Conservation (phyloP, 2,888 invertebrate genomes). For the Acanthopleura granulata region DNA sequence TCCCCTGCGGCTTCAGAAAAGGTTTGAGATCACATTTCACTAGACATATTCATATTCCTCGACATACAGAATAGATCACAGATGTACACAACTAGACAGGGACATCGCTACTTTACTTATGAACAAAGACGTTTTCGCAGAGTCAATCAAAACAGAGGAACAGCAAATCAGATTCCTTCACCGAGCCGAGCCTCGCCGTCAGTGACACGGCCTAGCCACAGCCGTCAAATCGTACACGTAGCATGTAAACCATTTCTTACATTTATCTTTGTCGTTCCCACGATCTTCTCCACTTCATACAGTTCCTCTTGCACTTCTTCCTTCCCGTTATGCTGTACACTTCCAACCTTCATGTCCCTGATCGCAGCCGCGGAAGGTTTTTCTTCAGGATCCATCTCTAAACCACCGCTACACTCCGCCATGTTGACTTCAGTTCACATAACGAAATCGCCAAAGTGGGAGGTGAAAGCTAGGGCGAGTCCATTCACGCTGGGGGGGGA, state of each 20-base stretch:
- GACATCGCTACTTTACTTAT: background rate
- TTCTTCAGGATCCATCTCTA: constrained; percentile 24
- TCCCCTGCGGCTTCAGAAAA: too few relatives aligned
- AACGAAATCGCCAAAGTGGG: background rate
- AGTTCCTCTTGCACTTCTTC: constrained; percentile 35
- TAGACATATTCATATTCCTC: too few relatives aligned
- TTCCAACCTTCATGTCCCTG: constrained; percentile 23
- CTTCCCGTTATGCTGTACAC: constrained; percentile 21
- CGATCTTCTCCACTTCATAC: constrained; percentile 54
- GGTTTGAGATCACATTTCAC: too few relatives aligned
- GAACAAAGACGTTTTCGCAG: background rate
- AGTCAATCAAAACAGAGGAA: background rate
- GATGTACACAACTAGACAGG: too few relatives aligned
- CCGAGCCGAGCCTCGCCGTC: background rate
- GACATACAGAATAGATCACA: too few relatives aligned
- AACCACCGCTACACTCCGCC: constrained; percentile 38
- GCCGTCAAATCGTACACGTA: background rate
- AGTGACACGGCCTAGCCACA: background rate
- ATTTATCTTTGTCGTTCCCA: constrained; percentile 45
- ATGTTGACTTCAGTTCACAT: constrained; percentile 30
- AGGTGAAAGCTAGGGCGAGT: constrained; percentile 31
- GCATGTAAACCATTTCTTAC: constrained; percentile 39
- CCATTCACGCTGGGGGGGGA: constrained; percentile 32
- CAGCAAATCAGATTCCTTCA: background rate
- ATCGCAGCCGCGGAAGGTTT: background rate